These are phyloP conservation scores for Acleris literana DNA, from an alignment of 2,888 invertebrate genomes.

Conservation along the genomic window DNA sequence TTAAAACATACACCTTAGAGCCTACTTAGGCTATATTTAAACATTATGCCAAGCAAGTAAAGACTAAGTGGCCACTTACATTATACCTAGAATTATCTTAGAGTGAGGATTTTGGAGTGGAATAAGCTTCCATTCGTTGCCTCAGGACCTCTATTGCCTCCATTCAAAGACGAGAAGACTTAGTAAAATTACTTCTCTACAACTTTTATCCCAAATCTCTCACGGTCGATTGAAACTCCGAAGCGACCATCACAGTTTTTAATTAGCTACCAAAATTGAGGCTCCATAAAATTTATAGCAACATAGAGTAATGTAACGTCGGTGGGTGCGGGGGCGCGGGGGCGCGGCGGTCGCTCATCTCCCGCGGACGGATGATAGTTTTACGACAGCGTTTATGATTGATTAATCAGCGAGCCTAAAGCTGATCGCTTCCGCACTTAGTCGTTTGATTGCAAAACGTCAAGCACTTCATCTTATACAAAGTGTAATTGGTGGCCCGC, in stretches of 20 bases:
- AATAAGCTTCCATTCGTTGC: neutral
- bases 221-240: slow-evolving; percentile 66
- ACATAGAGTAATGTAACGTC: slow-evolving; percentile 61
- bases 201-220: slow-evolving; percentile 72
- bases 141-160: too few species aligned
- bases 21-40: slow-evolving; percentile 35
- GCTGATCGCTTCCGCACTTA: slow-evolving; percentile 71
- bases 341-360: slow-evolving; percentile 53
- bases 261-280: slow-evolving; percentile 79
- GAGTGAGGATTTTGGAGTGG: neutral
- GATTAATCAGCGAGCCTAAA: slow-evolving; percentile 69
- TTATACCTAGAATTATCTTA: slow-evolving; percentile 6
- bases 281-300: slow-evolving; percentile 78
- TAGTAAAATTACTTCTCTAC: slow-evolving; percentile 47
- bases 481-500: slow-evolving; percentile 40
- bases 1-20: slow-evolving; percentile 48
- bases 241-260: slow-evolving; percentile 73
- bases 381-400: slow-evolving; percentile 71
- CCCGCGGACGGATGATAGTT: slow-evolving; percentile 45
- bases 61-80: neutral
- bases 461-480: slow-evolving; percentile 41
- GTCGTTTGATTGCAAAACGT: slow-evolving; percentile 63
- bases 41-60: slow-evolving; percentile 28
- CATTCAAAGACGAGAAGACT: neutral
- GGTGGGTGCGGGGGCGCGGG: slow-evolving; percentile 50